Conservation (phyloP, 1,140 invertebrate genomes). For the Lepidurus arcticus region DNA sequence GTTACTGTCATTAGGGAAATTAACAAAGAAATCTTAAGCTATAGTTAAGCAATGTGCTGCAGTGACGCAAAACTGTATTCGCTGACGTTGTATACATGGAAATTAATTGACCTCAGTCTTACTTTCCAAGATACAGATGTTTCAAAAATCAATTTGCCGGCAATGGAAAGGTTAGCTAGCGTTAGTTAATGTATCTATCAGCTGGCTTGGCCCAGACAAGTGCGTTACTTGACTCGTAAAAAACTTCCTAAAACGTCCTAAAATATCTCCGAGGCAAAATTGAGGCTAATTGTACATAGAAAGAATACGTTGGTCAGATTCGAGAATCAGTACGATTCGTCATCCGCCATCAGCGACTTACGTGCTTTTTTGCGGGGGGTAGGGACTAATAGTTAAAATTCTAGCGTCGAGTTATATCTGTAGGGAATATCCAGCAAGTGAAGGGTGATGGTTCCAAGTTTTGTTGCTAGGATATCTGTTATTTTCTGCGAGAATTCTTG, state of each 20-base stretch:
- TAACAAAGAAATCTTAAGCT: no score
- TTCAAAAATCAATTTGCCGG: no score
- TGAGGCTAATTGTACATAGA: not conserved
- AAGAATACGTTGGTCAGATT: not conserved
- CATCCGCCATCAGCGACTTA: not conserved
- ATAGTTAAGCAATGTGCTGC: no score
- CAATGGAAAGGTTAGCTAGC: no score
- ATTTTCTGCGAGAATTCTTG: not conserved
- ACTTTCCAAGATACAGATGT: no score
- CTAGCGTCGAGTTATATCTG: not conserved
- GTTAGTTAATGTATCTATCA: not conserved
- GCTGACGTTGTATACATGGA: no score
- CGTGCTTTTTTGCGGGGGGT: not conserved
- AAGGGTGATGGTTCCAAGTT: not conserved
- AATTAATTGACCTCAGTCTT: no score
- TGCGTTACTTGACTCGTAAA: not conserved
- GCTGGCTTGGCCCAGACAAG: not conserved
- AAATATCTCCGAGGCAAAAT: not conserved
- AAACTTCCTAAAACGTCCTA: not conserved
- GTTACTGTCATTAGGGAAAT: no score
- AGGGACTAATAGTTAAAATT: not conserved
- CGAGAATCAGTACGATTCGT: not conserved
- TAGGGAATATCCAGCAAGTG: not conserved
- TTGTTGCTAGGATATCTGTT: conserved; percentile 16
- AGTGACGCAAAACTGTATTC: no score